Percentiles rank a stretch among this genome's conserved stretches.
phyloP scores from a whole-genome alignment of 2,113 vertebrate species.

The Pachyramphus minor region DNA sequence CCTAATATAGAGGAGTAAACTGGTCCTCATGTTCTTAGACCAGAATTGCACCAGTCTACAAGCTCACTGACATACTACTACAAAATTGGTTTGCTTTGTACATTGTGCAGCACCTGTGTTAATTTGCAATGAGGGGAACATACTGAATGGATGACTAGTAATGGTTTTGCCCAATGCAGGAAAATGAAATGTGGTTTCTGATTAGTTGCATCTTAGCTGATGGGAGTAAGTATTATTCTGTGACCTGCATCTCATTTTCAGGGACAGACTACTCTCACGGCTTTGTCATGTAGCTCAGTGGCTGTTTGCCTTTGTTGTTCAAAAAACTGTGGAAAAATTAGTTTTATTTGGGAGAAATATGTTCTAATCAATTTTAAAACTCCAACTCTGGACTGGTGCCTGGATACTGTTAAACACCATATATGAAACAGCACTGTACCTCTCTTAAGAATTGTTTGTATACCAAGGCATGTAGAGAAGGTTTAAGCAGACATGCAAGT shows the following conservation, averaged over 20 bases:
- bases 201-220: neutral
- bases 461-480: slow-evolving; percentile 43
- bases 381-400: neutral
- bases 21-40: neutral
- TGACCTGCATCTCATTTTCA: neutral
- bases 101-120: neutral
- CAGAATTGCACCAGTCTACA: neutral
- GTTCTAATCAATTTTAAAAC: neutral
- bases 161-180: neutral
- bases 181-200: neutral
- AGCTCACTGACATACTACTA: neutral
- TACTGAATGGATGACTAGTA: rapidly evolving
- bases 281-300: neutral
- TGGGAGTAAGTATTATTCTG: neutral
- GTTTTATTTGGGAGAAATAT: neutral
- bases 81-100: neutral
- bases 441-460: neutral
- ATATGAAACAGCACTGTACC: neutral
- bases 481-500: slow-evolving; percentile 50
- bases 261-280: neutral
- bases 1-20: neutral
- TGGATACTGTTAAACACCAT: neutral
- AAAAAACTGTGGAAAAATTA: neutral
- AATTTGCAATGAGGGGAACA: neutral
- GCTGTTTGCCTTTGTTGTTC: neutral